Evolutionary conservation across 2,888 invertebrate species (phyloP).

Genomic region (Stenurella melanura): DNA sequence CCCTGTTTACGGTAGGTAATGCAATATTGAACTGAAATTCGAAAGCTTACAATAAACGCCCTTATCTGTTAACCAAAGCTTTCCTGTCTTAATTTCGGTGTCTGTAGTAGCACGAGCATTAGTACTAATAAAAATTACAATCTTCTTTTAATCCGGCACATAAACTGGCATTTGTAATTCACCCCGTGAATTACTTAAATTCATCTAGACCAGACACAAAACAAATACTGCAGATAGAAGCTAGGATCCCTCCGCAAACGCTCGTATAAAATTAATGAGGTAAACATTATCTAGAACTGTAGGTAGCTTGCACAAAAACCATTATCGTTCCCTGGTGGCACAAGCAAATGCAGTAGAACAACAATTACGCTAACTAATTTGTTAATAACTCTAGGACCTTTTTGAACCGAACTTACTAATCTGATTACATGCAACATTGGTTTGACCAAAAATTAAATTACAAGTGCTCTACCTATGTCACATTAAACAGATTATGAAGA

Average conservation of each 20-base stretch:
- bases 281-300: conserved; percentile 52
- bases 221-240: conserved; percentile 11
- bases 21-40: background rate
- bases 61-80: background rate
- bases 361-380: conserved; percentile 54
- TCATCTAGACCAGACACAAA: conserved; percentile 27
- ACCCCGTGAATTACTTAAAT: conserved; percentile 29
- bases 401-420: conserved; percentile 34
- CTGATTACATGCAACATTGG: conserved; percentile 36
- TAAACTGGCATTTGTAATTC: conserved; percentile 9
- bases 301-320: conserved; percentile 51
- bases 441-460: conserved; percentile 38
- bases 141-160: conserved; percentile 6
- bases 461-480: conserved; percentile 32
- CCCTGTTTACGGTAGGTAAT: too few relatives aligned
- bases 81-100: background rate
- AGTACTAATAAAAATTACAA: conserved; percentile 16
- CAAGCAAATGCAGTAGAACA: conserved; percentile 51
- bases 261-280: conserved; percentile 50
- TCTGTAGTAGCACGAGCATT: background rate
- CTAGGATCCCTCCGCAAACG: conserved; percentile 21
- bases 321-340: conserved; percentile 49
- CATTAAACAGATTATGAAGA: conserved; percentile 29
- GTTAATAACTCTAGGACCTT: conserved; percentile 52
- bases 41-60: background rate